Conservation (phyloP, 2,888 invertebrate species). For the Melieria omissa region DNA sequence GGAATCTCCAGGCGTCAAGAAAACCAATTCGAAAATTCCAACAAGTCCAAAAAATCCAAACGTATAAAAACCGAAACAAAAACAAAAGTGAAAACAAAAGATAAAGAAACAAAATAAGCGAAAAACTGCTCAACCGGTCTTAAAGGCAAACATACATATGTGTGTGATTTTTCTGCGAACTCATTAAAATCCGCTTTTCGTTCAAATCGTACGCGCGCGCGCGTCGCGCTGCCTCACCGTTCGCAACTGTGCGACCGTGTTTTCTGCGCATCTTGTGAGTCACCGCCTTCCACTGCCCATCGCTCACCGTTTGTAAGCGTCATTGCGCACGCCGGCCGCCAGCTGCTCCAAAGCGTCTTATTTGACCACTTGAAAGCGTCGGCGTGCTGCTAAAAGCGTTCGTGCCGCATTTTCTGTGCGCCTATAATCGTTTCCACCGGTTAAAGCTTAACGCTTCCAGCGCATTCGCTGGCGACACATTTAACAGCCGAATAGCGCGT, state of each 20-base stretch:
- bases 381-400: constrained; percentile 5
- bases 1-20: too few relatives aligned
- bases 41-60: too few relatives aligned
- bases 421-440: too few relatives aligned
- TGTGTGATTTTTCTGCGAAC: constrained; percentile 47
- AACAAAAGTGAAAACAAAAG: background rate
- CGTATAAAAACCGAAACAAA: background rate
- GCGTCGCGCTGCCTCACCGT: background rate
- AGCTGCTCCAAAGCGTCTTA: background rate
- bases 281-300: background rate
- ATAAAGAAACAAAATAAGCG: background rate
- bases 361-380: constrained; percentile 19
- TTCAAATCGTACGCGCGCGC: constrained; percentile 1
- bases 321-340: too few relatives aligned
- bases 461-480: too few relatives aligned
- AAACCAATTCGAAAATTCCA: too few relatives aligned
- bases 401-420: constrained; percentile 11
- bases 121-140: background rate
- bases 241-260: background rate
- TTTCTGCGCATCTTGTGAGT: constrained; percentile 5
- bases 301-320: too few relatives aligned
- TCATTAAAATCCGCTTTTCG: constrained; percentile 49
- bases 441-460: too few relatives aligned
- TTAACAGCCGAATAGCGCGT: too few relatives aligned
- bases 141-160: background rate